phyloP scores from a whole-genome alignment of 2,888 invertebrate genomes.

The Eilema griseolum region DNA sequence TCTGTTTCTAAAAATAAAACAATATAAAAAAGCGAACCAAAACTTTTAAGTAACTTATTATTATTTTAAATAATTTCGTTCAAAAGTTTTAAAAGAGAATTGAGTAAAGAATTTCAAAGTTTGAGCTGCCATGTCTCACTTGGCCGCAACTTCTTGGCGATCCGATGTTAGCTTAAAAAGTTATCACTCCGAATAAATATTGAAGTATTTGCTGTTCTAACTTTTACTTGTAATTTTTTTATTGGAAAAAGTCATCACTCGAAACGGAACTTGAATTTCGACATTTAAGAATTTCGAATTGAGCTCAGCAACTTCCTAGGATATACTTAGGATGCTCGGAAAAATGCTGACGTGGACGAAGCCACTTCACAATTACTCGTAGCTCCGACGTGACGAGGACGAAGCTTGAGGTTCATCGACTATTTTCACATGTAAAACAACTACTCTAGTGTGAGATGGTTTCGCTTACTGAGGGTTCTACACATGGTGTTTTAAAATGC shows the following conservation, averaged over 20 bases:
- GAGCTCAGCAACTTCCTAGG: background rate
- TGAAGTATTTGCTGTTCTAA: conserved; percentile 1
- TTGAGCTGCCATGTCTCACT: conserved; percentile 6
- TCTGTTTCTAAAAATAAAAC: background rate
- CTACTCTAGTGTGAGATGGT: too few relatives aligned
- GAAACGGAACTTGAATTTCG: background rate
- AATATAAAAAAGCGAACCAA: background rate
- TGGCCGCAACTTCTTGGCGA: conserved; percentile 4
- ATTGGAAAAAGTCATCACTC: background rate
- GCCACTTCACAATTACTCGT: background rate
- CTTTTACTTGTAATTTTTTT: background rate
- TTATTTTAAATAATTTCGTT: conserved; percentile 1
- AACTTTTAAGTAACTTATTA: conserved; percentile 2
- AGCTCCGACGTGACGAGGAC: background rate
- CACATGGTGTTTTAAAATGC: too few relatives aligned
- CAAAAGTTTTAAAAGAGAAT: conserved; percentile 6
- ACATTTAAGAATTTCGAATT: background rate
- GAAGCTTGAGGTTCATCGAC: background rate
- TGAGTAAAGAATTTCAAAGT: conserved; percentile 8
- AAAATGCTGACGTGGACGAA: background rate
- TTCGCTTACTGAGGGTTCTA: too few relatives aligned
- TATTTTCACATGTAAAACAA: too few relatives aligned
- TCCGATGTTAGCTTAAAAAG: conserved; percentile 4
- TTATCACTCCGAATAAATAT: background rate
- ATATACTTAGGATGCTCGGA: background rate